Evolutionary conservation across 2,888 invertebrate species (phyloP).

Genomic region (Oscheius sp.): DNA sequence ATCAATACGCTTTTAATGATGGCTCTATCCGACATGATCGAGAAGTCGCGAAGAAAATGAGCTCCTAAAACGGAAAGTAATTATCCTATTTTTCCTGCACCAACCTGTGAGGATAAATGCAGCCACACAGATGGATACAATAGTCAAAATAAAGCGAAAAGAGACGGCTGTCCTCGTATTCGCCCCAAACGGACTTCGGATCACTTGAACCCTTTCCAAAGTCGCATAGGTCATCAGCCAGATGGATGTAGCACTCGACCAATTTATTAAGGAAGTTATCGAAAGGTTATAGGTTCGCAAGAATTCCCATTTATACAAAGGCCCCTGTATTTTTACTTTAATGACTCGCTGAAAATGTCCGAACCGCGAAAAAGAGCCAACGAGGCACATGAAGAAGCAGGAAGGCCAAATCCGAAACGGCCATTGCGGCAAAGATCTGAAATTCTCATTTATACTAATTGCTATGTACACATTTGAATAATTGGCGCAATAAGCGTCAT

Average conservation of each 20-base stretch:
- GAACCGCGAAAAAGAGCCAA: conserved; percentile 48
- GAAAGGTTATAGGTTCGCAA: conserved; percentile 39
- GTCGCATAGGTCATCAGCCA: conserved; percentile 61
- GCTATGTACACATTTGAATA: neutral
- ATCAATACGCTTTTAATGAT: neutral
- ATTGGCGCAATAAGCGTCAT: neutral
- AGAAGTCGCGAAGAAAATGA: neutral
- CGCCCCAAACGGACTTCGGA: conserved; percentile 44
- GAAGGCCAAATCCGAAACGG: conserved; percentile 57
- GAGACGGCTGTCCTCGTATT: conserved; percentile 31
- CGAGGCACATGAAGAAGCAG: conserved; percentile 43
- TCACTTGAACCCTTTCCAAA: conserved; percentile 56
- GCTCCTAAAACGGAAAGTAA: neutral
- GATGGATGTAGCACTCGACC: conserved; percentile 57
- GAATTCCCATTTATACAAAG: conserved; percentile 29
- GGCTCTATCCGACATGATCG: neutral
- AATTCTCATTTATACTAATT: neutral
- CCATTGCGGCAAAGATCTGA: conserved; percentile 62
- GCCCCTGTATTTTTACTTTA: conserved; percentile 13
- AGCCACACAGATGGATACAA: conserved; percentile 36
- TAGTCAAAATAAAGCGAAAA: conserved; percentile 39
- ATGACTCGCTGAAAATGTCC: too few species aligned
- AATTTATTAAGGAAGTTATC: conserved; percentile 46
- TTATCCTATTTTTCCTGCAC: neutral
- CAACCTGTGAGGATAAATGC: conserved; percentile 39